Conservation (phyloP, 2,113 vertebrate species). For the Ptyas mucosa region DNA sequence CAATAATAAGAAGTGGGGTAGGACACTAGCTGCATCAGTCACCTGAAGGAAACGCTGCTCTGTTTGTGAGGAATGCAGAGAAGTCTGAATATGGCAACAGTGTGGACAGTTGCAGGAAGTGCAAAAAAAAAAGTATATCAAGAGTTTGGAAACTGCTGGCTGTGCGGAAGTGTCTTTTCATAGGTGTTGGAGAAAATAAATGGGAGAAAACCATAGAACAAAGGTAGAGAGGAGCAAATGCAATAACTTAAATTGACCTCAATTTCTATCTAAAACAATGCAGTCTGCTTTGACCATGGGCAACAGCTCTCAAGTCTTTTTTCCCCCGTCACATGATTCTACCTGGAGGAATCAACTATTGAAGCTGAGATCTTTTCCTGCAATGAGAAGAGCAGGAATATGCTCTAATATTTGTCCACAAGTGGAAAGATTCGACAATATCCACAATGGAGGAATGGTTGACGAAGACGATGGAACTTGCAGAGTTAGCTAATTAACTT, state of each 20-base stretch:
- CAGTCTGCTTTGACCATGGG: not conserved
- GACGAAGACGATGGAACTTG: not conserved
- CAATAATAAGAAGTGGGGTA: not conserved
- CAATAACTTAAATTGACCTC: not conserved
- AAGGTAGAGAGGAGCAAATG: not conserved
- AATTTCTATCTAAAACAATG: not conserved
- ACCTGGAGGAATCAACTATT: not conserved
- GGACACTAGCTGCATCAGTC: not conserved
- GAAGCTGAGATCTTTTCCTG: not conserved
- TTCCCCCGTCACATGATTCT: rapidly evolving
- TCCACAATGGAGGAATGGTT: not conserved
- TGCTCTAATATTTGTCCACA: not conserved
- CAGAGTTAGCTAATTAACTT: not conserved
- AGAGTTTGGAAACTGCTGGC: not conserved
- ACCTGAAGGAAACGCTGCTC: not conserved
- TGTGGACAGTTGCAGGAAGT: not conserved
- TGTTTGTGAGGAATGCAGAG: not conserved
- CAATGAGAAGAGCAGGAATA: not conserved
- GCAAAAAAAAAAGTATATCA: not conserved
- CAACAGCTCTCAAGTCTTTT: not conserved
- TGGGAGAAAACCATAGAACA: not conserved
- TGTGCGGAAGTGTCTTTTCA: not conserved
- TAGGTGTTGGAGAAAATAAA: not conserved
- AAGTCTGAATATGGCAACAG: not conserved
- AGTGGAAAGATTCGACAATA: not conserved